Percentiles rank a stretch among this genome's conserved stretches.
Conservation (phyloP, 1,140 invertebrate species). For the Halictus rubicundus region DNA sequence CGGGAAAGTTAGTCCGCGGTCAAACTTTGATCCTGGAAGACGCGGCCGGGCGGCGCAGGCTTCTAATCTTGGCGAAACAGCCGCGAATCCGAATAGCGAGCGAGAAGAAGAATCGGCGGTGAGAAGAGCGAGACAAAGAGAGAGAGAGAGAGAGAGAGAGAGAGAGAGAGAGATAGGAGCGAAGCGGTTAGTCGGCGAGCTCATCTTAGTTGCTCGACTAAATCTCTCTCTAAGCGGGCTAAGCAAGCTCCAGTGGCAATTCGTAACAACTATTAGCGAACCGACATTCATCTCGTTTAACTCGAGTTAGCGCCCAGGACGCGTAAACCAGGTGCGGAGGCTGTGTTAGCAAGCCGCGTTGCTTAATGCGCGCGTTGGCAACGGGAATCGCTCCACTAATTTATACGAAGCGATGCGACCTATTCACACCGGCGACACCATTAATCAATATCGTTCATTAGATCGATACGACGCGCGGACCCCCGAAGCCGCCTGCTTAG, state of each 20-base stretch:
- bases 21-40: conserved; percentile 54
- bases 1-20: conserved; percentile 36
- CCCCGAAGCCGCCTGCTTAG: conserved; percentile 16
- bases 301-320: conserved; percentile 70
- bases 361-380: conserved; percentile 62
- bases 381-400: conserved; percentile 67
- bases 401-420: conserved; percentile 61
- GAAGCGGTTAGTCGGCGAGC: conserved; percentile 35
- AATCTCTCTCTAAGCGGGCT: conserved; percentile 64
- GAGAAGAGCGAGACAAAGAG: no score
- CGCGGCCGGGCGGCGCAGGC: conserved; percentile 27
- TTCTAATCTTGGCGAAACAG: conserved; percentile 59
- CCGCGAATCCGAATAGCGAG: background rate
- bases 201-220: conserved; percentile 66
- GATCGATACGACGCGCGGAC: conserved; percentile 31
- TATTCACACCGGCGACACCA: conserved; percentile 45
- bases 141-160: no score
- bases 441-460: conserved; percentile 63
- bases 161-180: background rate
- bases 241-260: conserved; percentile 66
- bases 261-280: conserved; percentile 77
- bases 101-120: background rate
- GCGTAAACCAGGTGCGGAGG: conserved; percentile 63
- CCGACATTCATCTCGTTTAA: conserved; percentile 77
- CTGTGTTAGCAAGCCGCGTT: conserved; percentile 63